phyloP scores from a whole-genome alignment of 2,113 vertebrate species.

The Rhombomys opimus region DNA sequence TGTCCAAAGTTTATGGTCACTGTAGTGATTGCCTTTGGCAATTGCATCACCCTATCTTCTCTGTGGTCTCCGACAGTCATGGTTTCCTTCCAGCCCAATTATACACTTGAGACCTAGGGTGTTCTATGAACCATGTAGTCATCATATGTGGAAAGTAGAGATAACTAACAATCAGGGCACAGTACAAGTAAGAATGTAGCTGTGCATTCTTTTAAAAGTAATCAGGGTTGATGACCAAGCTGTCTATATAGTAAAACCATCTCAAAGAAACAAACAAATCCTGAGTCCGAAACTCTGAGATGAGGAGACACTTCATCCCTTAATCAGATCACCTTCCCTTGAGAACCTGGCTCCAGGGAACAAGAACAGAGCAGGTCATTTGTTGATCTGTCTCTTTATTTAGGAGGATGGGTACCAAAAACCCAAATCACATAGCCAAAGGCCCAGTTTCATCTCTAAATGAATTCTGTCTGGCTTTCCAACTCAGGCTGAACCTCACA shows the following conservation, averaged over 20 bases:
- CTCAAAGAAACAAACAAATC: neutral
- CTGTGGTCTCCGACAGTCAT: neutral
- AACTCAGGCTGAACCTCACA: constrained; percentile 37
- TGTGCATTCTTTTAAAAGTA: neutral
- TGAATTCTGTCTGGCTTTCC: neutral
- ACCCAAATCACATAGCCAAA: neutral
- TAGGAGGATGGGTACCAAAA: neutral
- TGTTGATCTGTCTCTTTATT: neutral
- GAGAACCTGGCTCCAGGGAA: constrained; percentile 3
- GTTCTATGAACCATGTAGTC: neutral
- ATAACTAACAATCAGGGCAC: neutral
- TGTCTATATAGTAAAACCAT: neutral
- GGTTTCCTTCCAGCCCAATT: neutral
- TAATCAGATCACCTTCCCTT: neutral
- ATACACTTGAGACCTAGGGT: neutral
- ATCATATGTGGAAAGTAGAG: neutral
- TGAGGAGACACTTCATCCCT: neutral
- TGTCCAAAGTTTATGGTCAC: neutral
- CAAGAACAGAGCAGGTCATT: neutral
- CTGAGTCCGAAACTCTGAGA: neutral
- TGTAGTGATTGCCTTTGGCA: neutral
- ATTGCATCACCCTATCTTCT: neutral
- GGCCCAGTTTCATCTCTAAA: neutral
- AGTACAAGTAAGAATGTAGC: neutral
- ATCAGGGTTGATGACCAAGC: neutral